Evolutionary conservation across 2,113 vertebrate genomes (phyloP), one percentile per base, ranked within the genome.

Genomic region (Micromys minutus): DNA sequence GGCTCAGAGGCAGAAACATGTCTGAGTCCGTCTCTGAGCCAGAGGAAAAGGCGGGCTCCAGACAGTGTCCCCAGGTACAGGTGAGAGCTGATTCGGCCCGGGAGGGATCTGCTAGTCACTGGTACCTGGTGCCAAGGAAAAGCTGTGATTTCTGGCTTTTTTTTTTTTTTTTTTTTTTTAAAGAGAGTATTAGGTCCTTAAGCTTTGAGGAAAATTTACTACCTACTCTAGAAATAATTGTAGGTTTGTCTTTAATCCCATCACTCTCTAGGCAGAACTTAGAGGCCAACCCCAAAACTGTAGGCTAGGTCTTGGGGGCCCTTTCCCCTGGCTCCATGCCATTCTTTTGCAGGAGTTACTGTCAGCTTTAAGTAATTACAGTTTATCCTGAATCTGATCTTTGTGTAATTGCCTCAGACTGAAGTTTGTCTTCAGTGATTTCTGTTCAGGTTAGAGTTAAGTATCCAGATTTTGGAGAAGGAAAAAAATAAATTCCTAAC

Each of bases 51-150:
- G 95, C 22, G 36, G 72, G 0, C 42, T 92, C 76, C 83, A 4
- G 0, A 72, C 94, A 91, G 95, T 61, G 61, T 88, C 61, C 93
- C 69, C 96, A 96, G 95, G 76, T 91, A 80, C 77, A 31, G 93
- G 96, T 91, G 57, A 84, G 67, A 96, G 19, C 80, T 39, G 42
- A 31, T 21, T 19, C 21, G 22, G n/a, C 63, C 31, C 39, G 45
- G 26, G 61, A n/a, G 50, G 19, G 16, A 13, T 34, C 12, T 80
- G 97, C 26, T 63, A 94, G 90, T 39, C 57, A 0, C 34, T 55
- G 88, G 29, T 76, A 47, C 39, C 42, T 26, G 36, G 21, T 22
- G 5, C 17, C 9, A 8, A 4, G 34, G 24, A 24, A 67, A 63
- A 79, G 12, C 7, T 1, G 15, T 15, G 45, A 36, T 81, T 11